Evolutionary conservation across 2,113 vertebrate genomes (phyloP), one percentile per base, ranked within the genome.

Genomic region (Balaenoptera acutorostrata): DNA sequence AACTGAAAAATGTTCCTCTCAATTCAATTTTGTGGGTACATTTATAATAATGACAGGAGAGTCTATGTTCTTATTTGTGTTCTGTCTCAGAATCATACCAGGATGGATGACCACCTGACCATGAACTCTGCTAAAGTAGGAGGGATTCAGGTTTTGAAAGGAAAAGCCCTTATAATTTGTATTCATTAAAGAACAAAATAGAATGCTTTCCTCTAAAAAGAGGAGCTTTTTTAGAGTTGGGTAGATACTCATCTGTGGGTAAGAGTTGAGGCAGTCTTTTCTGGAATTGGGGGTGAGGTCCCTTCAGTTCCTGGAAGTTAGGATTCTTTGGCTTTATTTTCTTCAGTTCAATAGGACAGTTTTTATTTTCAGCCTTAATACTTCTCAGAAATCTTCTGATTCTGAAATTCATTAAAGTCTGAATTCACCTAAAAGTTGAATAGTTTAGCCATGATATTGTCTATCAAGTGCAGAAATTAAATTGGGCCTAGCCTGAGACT

Each of bases 391-490:
- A 90, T 72, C 21, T 36, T 93, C 95, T 88, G 69, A 96, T 96
- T 84, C 64, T 96, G 23, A 97, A 97, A 92, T 93, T 71, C 44
- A 75, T 88, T 95, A 87, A 97, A 94, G 9, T 69, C 77, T 90
- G 78, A 93, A 88, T 88, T 92, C 71, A 85, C 64, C 93, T 96
- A 89, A 90, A 93, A 87, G 69, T 57, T 95, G 69, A 89, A 89
- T 83, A 55, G 7, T 83, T 72, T 97, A 84, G 77, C 75, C 33
- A 74, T 66, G 75, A 94, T 94, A 90, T 90, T 96, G 84, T 86
- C 96, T 97, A 78, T 64, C 25, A 90, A 96, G 66, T 72, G 36
- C 46, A 95, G 87, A 91, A 77, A 82, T 96, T 92, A 95, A 97
- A 82, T 80, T 91, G 77, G 66, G 59, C 71, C 63, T 95, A 93